Base-by-base conservation (phyloP, 2,797 vertebrate genomes). In the Melanotaenia trifasciata region DNA sequence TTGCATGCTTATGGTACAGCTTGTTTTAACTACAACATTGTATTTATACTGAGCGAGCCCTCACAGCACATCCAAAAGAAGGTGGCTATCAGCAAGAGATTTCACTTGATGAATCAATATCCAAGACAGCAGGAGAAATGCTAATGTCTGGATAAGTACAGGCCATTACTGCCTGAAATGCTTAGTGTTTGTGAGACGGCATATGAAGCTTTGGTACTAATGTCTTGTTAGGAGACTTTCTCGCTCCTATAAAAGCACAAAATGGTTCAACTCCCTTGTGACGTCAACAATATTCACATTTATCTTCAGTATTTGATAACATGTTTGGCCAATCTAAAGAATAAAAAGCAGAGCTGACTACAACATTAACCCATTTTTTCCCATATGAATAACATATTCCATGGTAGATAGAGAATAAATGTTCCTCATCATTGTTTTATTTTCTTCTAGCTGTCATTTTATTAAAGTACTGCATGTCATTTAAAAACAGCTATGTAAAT, bases 41-140 rank as follows among this genome's bases (percentile, higher is more conserved):
- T 6, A 72, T 81, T 70, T 61, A 61, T 59, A 74, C 38, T 35
- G 28, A 53, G 72, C 50, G 22, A 66, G 28, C 67, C 66, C 56
- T 76, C 71, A 13, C 63, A 67, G 79, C 81, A 67, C 53, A 73
- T 62, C 66, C 32, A 83, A 59, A 68, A 75, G 58, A 76, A 56
- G 47, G 66, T 73, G 74, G 67, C 70, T 72, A 80, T 89, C 81
- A 85, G 79, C 79, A 67, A 50, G 63, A 66, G 67, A 59, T 71
- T 85, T 84, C 64, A 73, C 65, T 68, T 77, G 62, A 79, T 50
- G 36, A 76, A 87, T 88, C 78, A 84, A 87, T 85, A 84, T 20
- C 30, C 51, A n/a, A 11, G 77, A 84, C 64, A 80, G 74, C 58
- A 64, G 50, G 58, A 78, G 75, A 70, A 75, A 84, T 74, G 58